Percentiles rank a stretch among this genome's conserved stretches.
These are phyloP conservation scores for Coelopa frigida DNA, from an alignment of 1,140 invertebrate genomes.

Conservation along the genomic window DNA sequence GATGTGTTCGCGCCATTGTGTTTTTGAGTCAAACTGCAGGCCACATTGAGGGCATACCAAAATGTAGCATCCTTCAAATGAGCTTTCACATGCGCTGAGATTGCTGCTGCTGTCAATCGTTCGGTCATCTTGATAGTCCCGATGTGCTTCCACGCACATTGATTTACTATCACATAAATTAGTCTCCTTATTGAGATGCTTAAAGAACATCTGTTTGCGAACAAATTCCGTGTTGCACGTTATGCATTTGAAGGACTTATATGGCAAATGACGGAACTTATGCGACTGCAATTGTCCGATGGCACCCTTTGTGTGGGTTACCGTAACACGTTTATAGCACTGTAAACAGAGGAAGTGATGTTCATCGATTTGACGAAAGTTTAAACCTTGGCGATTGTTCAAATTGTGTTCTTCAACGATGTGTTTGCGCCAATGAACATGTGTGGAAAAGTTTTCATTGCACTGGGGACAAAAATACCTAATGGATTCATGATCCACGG, in stretches of 20 bases:
- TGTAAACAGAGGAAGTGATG: constrained; percentile 39
- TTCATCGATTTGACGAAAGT: constrained; percentile 37
- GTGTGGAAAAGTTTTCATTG: constrained; percentile 37
- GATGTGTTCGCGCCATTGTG: constrained; percentile 30
- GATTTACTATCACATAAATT: constrained; percentile 29
- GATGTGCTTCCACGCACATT: background rate
- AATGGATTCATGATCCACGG: constrained; percentile 37
- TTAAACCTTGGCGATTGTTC: constrained; percentile 32
- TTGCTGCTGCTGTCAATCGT: background rate
- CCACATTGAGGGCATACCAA: constrained; percentile 35
- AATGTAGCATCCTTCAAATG: constrained; percentile 14
- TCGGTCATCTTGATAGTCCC: background rate
- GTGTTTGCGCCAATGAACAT: constrained; percentile 40
- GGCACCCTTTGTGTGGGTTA: constrained; percentile 39
- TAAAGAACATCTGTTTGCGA: constrained; percentile 42
- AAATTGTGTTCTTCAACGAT: constrained; percentile 36
- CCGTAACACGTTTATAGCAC: constrained; percentile 39
- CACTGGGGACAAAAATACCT: constrained; percentile 37
- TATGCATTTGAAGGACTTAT: constrained; percentile 37
- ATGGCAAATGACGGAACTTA: constrained; percentile 37
- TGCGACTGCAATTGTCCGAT: constrained; percentile 40
- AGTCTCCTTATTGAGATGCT: constrained; percentile 34
- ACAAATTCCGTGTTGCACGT: constrained; percentile 34
- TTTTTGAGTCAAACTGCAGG: constrained; percentile 21
- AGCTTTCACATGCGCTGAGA: background rate